Conservation (phyloP, 2,888 invertebrate genomes). For the Deilephila elpenor region DNA sequence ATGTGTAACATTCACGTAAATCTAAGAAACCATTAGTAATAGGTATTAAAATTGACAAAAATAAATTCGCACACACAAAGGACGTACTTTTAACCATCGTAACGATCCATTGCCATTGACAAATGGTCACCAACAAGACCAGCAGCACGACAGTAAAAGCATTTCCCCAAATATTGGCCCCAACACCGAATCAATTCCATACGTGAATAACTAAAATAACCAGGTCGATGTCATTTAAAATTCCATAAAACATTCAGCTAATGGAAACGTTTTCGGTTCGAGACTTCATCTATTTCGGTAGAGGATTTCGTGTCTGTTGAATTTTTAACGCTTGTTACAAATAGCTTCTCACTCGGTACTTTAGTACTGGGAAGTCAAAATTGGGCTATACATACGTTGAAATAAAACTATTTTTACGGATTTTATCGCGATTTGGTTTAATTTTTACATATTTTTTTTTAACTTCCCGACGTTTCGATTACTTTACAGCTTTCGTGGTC, state of each 20-base stretch:
- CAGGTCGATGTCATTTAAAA: constrained; percentile 3
- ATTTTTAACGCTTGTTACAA: constrained; percentile 18
- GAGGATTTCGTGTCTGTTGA: background rate
- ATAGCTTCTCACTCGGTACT: background rate
- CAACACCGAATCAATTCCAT: background rate
- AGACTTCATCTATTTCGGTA: constrained; percentile 2
- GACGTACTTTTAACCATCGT: too few species aligned
- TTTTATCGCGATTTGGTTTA: too few species aligned
- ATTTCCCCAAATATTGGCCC: background rate
- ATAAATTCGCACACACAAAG: too few species aligned
- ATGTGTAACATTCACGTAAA: too few species aligned
- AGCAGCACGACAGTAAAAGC: background rate
- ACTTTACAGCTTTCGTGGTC: too few species aligned
- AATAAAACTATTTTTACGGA: too few species aligned
- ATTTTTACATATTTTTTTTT: too few species aligned
- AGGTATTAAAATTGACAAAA: too few species aligned
- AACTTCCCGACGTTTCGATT: too few species aligned
- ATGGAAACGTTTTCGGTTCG: background rate
- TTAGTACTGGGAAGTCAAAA: background rate
- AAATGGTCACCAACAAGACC: too few species aligned
- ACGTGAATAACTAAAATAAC: background rate
- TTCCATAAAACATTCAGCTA: constrained; percentile 1
- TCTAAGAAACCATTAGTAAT: too few species aligned
- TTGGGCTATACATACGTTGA: background rate
- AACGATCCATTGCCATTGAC: too few species aligned